phyloP scores from a whole-genome alignment of 2,888 invertebrate species.

The Deilephila elpenor region DNA sequence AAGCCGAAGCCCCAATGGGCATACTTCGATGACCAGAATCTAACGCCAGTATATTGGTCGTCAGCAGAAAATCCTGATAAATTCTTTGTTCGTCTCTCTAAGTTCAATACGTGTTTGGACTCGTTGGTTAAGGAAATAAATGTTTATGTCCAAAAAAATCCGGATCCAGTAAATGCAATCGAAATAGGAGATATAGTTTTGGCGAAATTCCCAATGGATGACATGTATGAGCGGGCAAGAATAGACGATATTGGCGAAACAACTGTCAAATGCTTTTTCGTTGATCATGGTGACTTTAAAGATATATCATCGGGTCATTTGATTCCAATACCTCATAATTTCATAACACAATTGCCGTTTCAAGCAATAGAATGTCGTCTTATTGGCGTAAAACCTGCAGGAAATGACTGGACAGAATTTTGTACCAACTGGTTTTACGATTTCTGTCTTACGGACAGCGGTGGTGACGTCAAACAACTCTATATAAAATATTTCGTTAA shows the following conservation, averaged over 20 bases:
- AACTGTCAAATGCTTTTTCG: slow-evolving; percentile 84
- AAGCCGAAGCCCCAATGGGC: slow-evolving; percentile 72
- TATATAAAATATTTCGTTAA: slow-evolving; percentile 73
- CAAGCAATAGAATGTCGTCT: slow-evolving; percentile 87
- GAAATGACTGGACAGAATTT: slow-evolving; percentile 80
- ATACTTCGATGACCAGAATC: slow-evolving; percentile 69
- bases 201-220: slow-evolving; percentile 77
- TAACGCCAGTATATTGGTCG: slow-evolving; percentile 73
- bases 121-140: slow-evolving; percentile 72
- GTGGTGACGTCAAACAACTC: slow-evolving; percentile 68
- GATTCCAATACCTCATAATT: slow-evolving; percentile 75
- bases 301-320: slow-evolving; percentile 69
- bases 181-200: slow-evolving; percentile 75
- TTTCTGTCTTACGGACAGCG: slow-evolving; percentile 66
- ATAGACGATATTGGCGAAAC: slow-evolving; percentile 64
- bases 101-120: slow-evolving; percentile 72
- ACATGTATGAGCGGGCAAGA: slow-evolving; percentile 73
- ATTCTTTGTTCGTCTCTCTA: slow-evolving; percentile 79
- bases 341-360: slow-evolving; percentile 84
- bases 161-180: slow-evolving; percentile 50
- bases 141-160: slow-evolving; percentile 55
- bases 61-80: slow-evolving; percentile 72
- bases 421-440: slow-evolving; percentile 81
- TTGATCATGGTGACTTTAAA: slow-evolving; percentile 86
- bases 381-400: slow-evolving; percentile 77